Conservation (phyloP, 2,113 vertebrate genomes). For the Nerophis lumbriciformis region DNA sequence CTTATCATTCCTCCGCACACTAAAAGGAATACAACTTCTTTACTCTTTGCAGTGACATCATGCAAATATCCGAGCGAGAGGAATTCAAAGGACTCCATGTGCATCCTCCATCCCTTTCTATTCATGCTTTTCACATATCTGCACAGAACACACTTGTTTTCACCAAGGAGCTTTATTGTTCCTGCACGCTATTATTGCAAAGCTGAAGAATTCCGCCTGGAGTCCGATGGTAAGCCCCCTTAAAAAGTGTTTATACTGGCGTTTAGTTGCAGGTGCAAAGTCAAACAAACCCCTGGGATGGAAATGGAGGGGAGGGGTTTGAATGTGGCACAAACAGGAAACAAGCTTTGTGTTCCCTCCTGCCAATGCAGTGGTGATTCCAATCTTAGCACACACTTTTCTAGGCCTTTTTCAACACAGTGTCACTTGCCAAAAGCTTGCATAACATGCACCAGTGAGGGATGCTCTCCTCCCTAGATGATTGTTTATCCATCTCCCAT, state of each 20-base stretch:
- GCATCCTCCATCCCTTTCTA: constrained; percentile 40
- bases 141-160: constrained; percentile 55
- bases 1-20: constrained; percentile 43
- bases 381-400: constrained; percentile 16
- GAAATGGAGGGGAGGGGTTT: constrained; percentile 57
- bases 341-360: constrained; percentile 40
- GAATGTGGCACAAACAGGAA: constrained; percentile 67
- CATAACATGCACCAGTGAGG: constrained; percentile 21
- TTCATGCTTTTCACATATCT: constrained; percentile 30
- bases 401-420: constrained; percentile 22
- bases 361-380: constrained; percentile 10
- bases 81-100: constrained; percentile 27
- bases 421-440: constrained; percentile 36
- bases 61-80: constrained; percentile 18
- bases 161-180: constrained; percentile 44
- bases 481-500: not conserved
- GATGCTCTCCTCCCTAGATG: not conserved
- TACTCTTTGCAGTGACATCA: constrained; percentile 29
- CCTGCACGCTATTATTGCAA: constrained; percentile 38
- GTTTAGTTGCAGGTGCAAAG: constrained; percentile 58
- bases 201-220: constrained; percentile 21
- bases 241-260: constrained; percentile 39
- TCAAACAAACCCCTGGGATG: constrained; percentile 45
- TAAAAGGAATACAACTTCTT: constrained; percentile 22
- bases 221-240: constrained; percentile 17